Conservation (phyloP, 2,113 vertebrate species). For the Dasypus novemcinctus region DNA sequence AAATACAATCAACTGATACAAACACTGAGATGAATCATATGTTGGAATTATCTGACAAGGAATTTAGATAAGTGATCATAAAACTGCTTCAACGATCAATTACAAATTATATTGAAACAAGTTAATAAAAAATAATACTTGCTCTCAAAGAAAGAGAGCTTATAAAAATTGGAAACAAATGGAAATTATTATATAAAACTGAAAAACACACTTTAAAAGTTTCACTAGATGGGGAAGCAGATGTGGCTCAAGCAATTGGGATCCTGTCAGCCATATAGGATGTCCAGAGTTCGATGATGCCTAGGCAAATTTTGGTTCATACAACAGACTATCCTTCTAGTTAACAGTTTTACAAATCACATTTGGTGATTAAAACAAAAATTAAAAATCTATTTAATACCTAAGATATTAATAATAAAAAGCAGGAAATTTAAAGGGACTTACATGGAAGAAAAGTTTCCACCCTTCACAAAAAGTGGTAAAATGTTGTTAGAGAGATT, state of each 20-base stretch:
- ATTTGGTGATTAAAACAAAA: too few species aligned
- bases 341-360: background rate
- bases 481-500: background rate
- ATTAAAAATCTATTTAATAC: background rate
- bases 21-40: background rate
- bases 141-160: background rate
- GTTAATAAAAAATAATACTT: background rate
- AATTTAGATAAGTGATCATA: background rate
- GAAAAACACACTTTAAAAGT: background rate
- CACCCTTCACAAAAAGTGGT: background rate
- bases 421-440: background rate
- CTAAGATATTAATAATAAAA: background rate
- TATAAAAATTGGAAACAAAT: background rate
- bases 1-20: background rate
- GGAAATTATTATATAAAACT: background rate
- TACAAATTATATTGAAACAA: background rate
- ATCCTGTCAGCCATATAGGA: too few species aligned
- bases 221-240: background rate
- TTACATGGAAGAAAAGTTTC: background rate
- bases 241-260: too few species aligned
- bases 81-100: background rate
- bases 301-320: too few species aligned
- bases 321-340: background rate
- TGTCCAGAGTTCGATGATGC: too few species aligned
- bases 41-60: background rate